Conservation (phyloP, 2,797 vertebrate species). For the Malacoctenus gilli region DNA sequence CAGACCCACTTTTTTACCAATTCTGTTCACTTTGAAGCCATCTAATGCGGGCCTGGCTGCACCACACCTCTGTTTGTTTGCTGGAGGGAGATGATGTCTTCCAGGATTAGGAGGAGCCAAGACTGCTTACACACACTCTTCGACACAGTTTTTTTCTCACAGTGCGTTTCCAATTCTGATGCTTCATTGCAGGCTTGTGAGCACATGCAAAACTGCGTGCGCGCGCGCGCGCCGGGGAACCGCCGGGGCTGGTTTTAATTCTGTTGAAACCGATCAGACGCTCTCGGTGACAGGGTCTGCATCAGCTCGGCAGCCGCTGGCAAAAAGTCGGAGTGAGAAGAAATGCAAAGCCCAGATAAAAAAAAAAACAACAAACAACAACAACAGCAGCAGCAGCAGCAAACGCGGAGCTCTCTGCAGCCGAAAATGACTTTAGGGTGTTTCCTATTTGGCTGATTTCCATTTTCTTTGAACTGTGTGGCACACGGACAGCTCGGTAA, state of each 20-base stretch:
- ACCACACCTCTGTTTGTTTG: conserved; percentile 17
- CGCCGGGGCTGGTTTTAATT: conserved; percentile 29
- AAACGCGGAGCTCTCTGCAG: too few relatives aligned
- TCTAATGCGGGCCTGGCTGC: not conserved
- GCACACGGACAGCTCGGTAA: conserved; percentile 21
- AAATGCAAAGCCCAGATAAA: conserved; percentile 16
- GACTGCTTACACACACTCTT: conserved; percentile 20
- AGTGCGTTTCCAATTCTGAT: conserved; percentile 15
- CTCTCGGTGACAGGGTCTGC: conserved; percentile 9
- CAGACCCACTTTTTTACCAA: not conserved
- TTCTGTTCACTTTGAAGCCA: conserved; percentile 4
- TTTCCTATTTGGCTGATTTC: conserved; percentile 52
- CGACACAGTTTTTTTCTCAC: conserved; percentile 4
- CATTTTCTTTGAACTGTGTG: conserved; percentile 4
- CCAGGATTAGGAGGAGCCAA: conserved; percentile 23
- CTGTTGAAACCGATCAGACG: conserved; percentile 8
- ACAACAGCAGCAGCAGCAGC: too few relatives aligned
- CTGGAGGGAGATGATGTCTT: conserved; percentile 20
- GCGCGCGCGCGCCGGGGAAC: conserved; percentile 12
- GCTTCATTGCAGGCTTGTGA: conserved; percentile 24
- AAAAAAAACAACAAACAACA: conserved; percentile 13
- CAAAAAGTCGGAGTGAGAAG: not conserved
- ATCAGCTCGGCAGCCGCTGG: conserved; percentile 21
- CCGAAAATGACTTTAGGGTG: conserved; percentile 25
- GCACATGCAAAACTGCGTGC: conserved; percentile 37